phyloP scores from a whole-genome alignment of 1,140 invertebrate species.

The Eupeodes corollae region DNA sequence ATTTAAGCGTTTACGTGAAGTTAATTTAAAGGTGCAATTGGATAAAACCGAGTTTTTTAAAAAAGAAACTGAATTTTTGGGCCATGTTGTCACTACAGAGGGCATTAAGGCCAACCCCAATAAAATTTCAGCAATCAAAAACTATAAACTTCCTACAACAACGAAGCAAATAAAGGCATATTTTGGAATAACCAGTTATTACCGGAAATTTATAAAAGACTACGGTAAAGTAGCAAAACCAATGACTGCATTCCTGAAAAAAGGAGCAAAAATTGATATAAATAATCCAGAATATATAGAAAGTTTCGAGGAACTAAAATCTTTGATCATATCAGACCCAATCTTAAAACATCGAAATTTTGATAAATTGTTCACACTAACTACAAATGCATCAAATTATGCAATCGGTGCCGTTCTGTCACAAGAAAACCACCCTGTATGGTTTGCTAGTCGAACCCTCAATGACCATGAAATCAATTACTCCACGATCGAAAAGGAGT shows the following conservation, averaged over 20 bases:
- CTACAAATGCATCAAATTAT: constrained; percentile 7
- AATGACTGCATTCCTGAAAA: no score
- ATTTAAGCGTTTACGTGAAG: constrained; percentile 23
- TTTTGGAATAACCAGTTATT: constrained; percentile 19
- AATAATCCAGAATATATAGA: constrained; percentile 10
- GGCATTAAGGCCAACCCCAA: constrained; percentile 13
- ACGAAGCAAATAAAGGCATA: constrained; percentile 13
- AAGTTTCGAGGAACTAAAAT: constrained; percentile 30
- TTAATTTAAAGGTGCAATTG: constrained; percentile 19
- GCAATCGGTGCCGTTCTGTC: constrained; percentile 10
- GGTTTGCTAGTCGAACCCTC: constrained; percentile 35
- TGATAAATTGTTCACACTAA: constrained; percentile 8
- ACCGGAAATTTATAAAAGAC: constrained; percentile 15
- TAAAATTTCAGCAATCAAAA: constrained; percentile 15
- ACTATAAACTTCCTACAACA: no score
- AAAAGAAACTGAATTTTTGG: no score
- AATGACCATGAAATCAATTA: constrained; percentile 37
- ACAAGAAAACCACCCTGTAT: constrained; percentile 23
- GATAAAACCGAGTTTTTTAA: no score
- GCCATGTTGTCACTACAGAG: constrained; percentile 20
- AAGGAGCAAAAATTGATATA: constrained; percentile 9
- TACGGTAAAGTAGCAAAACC: no score
- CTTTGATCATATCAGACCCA: constrained; percentile 13
- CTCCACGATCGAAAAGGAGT: constrained; percentile 38
- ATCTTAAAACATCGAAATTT: constrained; percentile 24